Evolutionary conservation across 2,113 vertebrate genomes (phyloP).

Genomic region (Elgaria multicarinata): DNA sequence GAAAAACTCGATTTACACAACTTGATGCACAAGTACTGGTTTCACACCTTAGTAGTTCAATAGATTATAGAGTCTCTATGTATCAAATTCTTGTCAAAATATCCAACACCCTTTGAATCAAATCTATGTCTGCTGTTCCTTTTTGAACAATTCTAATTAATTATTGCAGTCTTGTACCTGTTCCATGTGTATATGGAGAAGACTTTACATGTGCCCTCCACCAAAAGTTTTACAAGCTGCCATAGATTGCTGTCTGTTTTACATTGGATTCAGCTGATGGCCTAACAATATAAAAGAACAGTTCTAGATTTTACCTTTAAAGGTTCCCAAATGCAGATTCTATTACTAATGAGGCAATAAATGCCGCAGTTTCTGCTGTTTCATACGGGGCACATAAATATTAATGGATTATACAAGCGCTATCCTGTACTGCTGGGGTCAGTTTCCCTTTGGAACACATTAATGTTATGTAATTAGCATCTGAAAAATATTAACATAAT

Average conservation of each 20-base stretch:
- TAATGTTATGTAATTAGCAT: constrained; percentile 31
- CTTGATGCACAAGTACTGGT: background rate
- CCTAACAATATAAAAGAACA: constrained; percentile 46
- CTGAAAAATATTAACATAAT: constrained; percentile 52
- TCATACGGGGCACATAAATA: constrained; percentile 65
- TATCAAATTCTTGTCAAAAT: constrained; percentile 34
- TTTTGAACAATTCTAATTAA: constrained; percentile 29
- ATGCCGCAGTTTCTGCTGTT: constrained; percentile 38
- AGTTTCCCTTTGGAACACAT: constrained; percentile 64
- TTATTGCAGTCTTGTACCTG: background rate
- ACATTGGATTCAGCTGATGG: constrained; percentile 59
- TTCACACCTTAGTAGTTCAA: background rate
- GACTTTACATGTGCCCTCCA: constrained; percentile 31
- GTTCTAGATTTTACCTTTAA: constrained; percentile 61
- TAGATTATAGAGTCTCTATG: background rate
- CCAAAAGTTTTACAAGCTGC: background rate
- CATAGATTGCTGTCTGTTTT: constrained; percentile 51
- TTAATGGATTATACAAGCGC: constrained; percentile 65
- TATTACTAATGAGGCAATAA: constrained; percentile 62
- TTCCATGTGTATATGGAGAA: background rate
- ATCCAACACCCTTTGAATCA: background rate
- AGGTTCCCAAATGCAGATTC: constrained; percentile 67
- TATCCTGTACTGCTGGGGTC: constrained; percentile 68
- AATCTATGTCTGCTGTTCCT: constrained; percentile 29
- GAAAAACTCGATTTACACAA: background rate